phyloP scores from a whole-genome alignment of 1,140 invertebrate species.

The Monochamus saltuarius region DNA sequence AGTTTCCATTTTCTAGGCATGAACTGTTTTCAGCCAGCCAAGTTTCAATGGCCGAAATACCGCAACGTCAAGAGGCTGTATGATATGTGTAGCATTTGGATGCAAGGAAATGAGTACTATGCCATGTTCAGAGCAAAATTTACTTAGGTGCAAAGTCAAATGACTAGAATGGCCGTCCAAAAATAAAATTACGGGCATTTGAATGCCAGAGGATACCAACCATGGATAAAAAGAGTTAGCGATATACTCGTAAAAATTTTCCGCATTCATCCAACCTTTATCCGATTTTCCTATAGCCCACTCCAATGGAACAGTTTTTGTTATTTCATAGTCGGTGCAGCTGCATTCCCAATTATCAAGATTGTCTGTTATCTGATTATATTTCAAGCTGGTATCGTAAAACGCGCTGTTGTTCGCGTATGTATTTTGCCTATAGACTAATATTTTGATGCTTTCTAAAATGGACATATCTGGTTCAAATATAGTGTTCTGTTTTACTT shows the following conservation, averaged over 20 bases:
- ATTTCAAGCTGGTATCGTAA: too few species aligned
- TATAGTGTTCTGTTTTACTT: too few species aligned
- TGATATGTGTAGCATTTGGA: slow-evolving; percentile 49
- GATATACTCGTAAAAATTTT: slow-evolving; percentile 51
- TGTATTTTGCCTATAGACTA: too few species aligned
- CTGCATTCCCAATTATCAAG: too few species aligned
- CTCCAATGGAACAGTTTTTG: neutral
- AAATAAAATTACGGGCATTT: slow-evolving; percentile 46
- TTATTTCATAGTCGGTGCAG: too few species aligned
- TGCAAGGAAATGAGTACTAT: slow-evolving; percentile 45
- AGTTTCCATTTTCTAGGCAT: slow-evolving; percentile 26
- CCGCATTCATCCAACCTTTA: slow-evolving; percentile 50
- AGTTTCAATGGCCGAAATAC: slow-evolving; percentile 48
- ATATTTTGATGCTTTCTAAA: too few species aligned
- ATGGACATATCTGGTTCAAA: too few species aligned
- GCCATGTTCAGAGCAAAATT: slow-evolving; percentile 44
- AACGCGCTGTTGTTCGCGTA: too few species aligned
- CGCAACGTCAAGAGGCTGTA: slow-evolving; percentile 50
- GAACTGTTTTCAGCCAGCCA: slow-evolving; percentile 39
- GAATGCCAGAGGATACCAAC: slow-evolving; percentile 43
- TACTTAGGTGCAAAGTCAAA: slow-evolving; percentile 20
- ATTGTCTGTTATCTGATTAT: too few species aligned
- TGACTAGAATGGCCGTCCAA: slow-evolving; percentile 49
- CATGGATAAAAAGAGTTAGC: slow-evolving; percentile 49
- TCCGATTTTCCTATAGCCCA: slow-evolving; percentile 49